Percentiles rank a stretch among this genome's conserved stretches.
Evolutionary conservation across 2,888 invertebrate species (phyloP).

Genomic region (Steinernema hermaphroditum): DNA sequence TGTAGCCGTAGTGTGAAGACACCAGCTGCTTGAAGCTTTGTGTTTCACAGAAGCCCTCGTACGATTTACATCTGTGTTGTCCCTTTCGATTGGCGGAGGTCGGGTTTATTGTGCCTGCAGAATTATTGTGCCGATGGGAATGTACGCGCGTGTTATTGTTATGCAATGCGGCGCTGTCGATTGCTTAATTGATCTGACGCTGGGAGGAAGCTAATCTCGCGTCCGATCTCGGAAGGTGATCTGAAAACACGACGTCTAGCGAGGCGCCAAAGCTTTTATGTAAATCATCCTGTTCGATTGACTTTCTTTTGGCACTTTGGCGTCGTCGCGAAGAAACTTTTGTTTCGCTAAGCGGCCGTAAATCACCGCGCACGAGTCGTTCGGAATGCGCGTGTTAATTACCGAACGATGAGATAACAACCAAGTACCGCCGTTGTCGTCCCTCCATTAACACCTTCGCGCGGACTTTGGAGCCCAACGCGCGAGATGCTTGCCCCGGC

Average conservation of each 20-base stretch:
- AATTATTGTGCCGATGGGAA: constrained; percentile 7
- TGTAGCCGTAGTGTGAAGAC: constrained; percentile 11
- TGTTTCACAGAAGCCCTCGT: neutral
- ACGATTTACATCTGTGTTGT: neutral
- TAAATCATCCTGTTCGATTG: neutral
- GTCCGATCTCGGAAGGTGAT: constrained; percentile 19
- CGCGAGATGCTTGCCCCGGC: too few relatives aligned
- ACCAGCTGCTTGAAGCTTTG: neutral
- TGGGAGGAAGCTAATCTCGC: constrained; percentile 23
- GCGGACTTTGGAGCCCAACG: neutral
- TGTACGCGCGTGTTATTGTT: neutral
- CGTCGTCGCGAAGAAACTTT: constrained; percentile 23
- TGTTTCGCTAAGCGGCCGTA: constrained; percentile 3
- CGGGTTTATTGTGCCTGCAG: neutral
- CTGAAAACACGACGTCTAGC: neutral
- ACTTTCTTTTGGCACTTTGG: constrained; percentile 24
- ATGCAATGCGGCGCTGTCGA: neutral
- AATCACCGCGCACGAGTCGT: constrained; percentile 8
- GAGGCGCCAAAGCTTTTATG: constrained; percentile 27
- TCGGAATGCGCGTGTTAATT: constrained; percentile 25
- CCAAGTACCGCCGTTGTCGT: neutral
- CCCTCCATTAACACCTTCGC: constrained; percentile 8
- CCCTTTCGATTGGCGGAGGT: neutral
- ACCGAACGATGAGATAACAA: neutral
- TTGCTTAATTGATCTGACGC: constrained; percentile 11